Conservation (phyloP, 2,113 vertebrate species). For the Tenebrosternarchus preto region DNA sequence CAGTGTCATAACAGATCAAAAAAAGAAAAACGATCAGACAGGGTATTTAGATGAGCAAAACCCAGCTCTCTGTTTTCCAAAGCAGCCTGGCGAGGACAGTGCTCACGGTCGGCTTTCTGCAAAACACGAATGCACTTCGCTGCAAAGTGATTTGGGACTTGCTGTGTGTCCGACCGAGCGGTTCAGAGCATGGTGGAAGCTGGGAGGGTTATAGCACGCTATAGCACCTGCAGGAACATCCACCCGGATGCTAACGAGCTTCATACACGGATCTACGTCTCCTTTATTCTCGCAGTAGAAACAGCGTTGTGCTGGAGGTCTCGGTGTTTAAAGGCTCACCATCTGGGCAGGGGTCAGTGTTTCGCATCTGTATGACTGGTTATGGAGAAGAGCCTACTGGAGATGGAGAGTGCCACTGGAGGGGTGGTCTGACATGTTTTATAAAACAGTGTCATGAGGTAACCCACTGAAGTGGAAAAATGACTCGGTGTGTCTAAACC, state of each 20-base stretch:
- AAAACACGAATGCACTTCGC: conserved; percentile 56
- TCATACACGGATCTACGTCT: conserved; percentile 47
- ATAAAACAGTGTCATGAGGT: conserved; percentile 58
- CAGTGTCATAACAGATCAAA: not conserved
- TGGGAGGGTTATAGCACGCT: conserved; percentile 11
- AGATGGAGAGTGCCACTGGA: conserved; percentile 45
- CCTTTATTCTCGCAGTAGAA: conserved; percentile 31
- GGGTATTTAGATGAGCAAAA: not conserved
- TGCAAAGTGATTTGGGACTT: conserved; percentile 48
- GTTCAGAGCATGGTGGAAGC: conserved; percentile 1
- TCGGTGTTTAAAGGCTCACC: conserved; percentile 39
- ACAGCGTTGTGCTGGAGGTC: conserved; percentile 26
- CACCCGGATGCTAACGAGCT: conserved; percentile 52
- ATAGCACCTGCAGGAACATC: conserved; percentile 22
- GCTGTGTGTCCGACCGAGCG: conserved; percentile 57
- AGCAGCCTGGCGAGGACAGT: not conserved
- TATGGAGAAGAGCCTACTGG: conserved; percentile 20
- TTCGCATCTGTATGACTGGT: conserved; percentile 32
- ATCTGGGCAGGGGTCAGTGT: conserved; percentile 46
- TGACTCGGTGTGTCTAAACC: conserved; percentile 49
- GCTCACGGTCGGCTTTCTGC: conserved; percentile 44
- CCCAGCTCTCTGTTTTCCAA: conserved; percentile 1
- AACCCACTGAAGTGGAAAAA: conserved; percentile 54
- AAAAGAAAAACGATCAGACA: not conserved
- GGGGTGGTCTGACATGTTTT: conserved; percentile 59